phyloP scores from a whole-genome alignment of 2,113 vertebrate species.

The Corydoras maculifer region DNA sequence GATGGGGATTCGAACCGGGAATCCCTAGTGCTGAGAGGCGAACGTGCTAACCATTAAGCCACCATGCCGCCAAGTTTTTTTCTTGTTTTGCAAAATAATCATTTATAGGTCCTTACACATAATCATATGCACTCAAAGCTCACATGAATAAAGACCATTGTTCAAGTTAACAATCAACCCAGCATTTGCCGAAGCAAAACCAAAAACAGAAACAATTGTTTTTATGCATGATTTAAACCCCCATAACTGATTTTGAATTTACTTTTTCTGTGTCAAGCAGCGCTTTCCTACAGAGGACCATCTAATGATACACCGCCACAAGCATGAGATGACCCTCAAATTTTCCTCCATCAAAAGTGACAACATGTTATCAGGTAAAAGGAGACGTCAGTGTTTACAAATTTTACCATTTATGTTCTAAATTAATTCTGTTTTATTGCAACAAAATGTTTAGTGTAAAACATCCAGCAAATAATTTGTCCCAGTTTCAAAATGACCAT shows the following conservation, averaged over 20 bases:
- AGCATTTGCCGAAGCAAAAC: not conserved
- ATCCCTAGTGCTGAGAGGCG: too few species aligned
- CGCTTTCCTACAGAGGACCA: constrained; percentile 98
- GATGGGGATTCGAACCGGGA: too few species aligned
- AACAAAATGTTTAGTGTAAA: too few species aligned
- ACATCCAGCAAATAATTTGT: too few species aligned
- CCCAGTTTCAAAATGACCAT: too few species aligned
- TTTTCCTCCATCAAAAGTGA: constrained; percentile 98
- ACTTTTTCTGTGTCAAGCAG: constrained; percentile 57
- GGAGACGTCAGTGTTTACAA: not conserved
- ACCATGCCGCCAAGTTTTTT: too few species aligned
- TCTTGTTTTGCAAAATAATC: not conserved
- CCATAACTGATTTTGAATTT: constrained; percentile 1
- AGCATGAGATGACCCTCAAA: constrained; percentile 99
- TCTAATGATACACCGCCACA: constrained; percentile 99
- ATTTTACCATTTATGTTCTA: too few species aligned
- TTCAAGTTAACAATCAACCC: not conserved
- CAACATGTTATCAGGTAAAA: constrained; percentile 95
- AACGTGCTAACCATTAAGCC: too few species aligned
- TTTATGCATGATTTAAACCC: too few species aligned
- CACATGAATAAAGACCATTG: not conserved
- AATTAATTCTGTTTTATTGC: too few species aligned
- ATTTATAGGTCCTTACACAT: not conserved
- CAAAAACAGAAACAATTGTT: too few species aligned
- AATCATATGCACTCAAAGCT: not conserved